Conservation (phyloP, 2,888 invertebrate species). For the Drepanosiphum platanoidis region DNA sequence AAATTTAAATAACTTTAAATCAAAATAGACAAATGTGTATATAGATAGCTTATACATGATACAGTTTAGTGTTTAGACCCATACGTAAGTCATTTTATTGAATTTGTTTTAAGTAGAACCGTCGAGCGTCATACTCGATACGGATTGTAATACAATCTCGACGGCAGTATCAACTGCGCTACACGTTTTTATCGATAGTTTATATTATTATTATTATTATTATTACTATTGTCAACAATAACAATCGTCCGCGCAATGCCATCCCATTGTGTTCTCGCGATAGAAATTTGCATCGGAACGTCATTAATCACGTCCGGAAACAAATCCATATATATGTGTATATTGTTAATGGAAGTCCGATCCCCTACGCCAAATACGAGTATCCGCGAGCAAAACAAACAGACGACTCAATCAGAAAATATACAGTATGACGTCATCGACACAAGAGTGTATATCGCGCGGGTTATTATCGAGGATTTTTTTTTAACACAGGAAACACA, state of each 20-base stretch:
- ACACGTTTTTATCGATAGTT: neutral
- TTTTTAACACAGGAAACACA: neutral
- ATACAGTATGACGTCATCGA: conserved; percentile 51
- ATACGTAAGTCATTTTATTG: too few relatives aligned
- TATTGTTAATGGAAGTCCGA: conserved; percentile 41
- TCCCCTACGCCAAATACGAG: conserved; percentile 34
- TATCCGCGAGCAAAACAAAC: conserved; percentile 48
- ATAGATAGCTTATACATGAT: too few relatives aligned
- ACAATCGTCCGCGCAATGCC: neutral
- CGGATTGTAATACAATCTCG: neutral
- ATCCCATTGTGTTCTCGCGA: conserved; percentile 8
- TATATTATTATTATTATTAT: conserved; percentile 3
- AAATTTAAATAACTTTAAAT: too few relatives aligned
- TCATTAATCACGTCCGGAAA: conserved; percentile 53
- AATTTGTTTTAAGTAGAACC: neutral
- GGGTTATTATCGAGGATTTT: conserved; percentile 43
- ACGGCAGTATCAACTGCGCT: neutral
- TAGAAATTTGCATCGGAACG: conserved; percentile 48
- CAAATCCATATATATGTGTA: too few relatives aligned
- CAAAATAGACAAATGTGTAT: too few relatives aligned
- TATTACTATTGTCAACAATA: conserved; percentile 26
- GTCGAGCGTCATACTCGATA: too few relatives aligned
- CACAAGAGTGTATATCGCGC: conserved; percentile 41
- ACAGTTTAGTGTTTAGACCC: too few relatives aligned
- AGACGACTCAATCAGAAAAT: conserved; percentile 60